phyloP scores from a whole-genome alignment of 2,888 invertebrate genomes.

The Rhogogaster chlorosoma region DNA sequence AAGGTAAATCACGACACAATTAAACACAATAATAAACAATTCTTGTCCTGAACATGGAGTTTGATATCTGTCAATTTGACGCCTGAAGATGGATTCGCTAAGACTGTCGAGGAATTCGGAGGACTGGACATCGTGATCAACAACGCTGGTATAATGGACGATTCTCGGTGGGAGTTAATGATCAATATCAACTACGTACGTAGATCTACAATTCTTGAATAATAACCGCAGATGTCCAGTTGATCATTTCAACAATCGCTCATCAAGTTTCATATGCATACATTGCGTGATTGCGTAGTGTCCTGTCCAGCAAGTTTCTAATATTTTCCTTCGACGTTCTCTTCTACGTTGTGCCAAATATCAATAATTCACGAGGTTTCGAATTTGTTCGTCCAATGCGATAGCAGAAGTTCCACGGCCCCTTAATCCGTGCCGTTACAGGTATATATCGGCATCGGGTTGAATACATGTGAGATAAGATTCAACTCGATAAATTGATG shows the following conservation, averaged over 20 bases:
- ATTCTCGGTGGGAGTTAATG: conserved; percentile 67
- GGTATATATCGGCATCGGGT: too few species aligned
- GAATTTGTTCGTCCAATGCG: too few species aligned
- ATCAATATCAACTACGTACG: conserved; percentile 61
- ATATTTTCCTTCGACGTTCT: too few species aligned
- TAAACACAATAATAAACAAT: background rate
- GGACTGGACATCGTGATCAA: conserved; percentile 80
- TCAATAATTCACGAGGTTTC: too few species aligned
- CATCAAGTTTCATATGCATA: background rate
- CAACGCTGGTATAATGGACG: conserved; percentile 72
- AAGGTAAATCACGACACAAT: conserved; percentile 63
- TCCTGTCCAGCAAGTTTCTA: too few species aligned
- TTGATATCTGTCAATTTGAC: background rate
- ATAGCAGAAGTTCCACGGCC: too few species aligned
- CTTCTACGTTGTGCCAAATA: too few species aligned
- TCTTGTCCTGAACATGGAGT: background rate
- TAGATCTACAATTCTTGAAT: background rate
- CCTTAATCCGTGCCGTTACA: too few species aligned
- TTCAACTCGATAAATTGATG: accelerated
- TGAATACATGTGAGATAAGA: background rate
- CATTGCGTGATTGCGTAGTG: too few species aligned
- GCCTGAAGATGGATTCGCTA: conserved; percentile 76
- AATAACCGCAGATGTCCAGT: background rate
- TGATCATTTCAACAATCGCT: background rate
- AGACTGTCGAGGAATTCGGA: conserved; percentile 76